Percentiles rank a stretch among this genome's conserved stretches.
phyloP scores from a whole-genome alignment of 2,113 vertebrate species.

The Pelobates fuscus region DNA sequence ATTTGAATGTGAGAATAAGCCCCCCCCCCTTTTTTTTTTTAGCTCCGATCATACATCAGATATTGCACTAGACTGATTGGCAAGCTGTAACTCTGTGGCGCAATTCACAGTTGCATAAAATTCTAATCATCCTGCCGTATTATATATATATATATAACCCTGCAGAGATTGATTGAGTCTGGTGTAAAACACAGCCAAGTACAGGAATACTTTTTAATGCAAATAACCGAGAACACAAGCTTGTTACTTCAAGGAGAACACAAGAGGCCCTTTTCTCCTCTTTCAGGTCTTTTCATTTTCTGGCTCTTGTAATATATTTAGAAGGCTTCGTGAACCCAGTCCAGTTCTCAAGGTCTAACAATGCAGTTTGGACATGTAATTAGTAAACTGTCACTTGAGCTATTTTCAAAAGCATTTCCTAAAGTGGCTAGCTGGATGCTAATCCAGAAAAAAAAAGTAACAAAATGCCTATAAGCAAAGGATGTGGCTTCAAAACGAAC shows the following conservation, averaged over 20 bases:
- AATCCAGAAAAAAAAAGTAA: slow-evolving; percentile 46
- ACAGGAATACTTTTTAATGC: slow-evolving; percentile 59
- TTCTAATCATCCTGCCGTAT: slow-evolving; percentile 26
- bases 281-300: slow-evolving; percentile 56
- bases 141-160: slow-evolving; percentile 9
- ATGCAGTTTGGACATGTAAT: slow-evolving; percentile 67
- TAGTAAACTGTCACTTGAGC: slow-evolving; percentile 62
- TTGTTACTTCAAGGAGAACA: slow-evolving; percentile 53
- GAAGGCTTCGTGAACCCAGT: slow-evolving; percentile 56
- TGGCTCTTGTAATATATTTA: slow-evolving; percentile 63
- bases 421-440: neutral
- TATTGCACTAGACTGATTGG: neutral
- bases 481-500: neutral
- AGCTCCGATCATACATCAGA: no score
- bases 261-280: slow-evolving; percentile 48
- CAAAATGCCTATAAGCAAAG: slow-evolving; percentile 20
- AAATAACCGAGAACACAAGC: slow-evolving; percentile 60
- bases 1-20: no score
- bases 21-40: no score
- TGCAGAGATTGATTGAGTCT: slow-evolving; percentile 44
- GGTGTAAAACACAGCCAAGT: slow-evolving; percentile 53
- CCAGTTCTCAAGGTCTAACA: slow-evolving; percentile 66
- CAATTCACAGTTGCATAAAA: slow-evolving; percentile 37
- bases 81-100: slow-evolving; percentile 8
- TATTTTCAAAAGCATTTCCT: slow-evolving; percentile 59